Conservation (phyloP, 2,797 vertebrate species). For the Acanthurus leucopareius region DNA sequence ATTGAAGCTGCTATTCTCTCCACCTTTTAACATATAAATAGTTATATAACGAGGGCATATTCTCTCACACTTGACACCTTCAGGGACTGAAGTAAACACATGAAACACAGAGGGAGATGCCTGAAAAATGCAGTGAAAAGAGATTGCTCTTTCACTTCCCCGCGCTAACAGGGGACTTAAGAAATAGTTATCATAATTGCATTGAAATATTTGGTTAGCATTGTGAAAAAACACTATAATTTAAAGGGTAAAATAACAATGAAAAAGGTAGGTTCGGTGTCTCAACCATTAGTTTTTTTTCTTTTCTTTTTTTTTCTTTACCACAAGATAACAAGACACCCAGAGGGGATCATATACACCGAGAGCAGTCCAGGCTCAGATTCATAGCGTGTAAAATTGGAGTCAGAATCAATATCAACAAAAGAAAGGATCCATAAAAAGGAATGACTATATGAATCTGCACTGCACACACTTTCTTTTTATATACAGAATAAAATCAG, state of each 20-base stretch:
- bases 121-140: slow-evolving; percentile 19
- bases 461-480: neutral
- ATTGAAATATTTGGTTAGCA: slow-evolving; percentile 23
- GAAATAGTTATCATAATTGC: slow-evolving; percentile 30
- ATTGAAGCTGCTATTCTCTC: neutral
- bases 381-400: slow-evolving; percentile 64
- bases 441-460: slow-evolving; percentile 34
- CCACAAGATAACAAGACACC: slow-evolving; percentile 62
- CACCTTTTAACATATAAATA: slow-evolving; percentile 12
- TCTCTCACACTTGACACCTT: slow-evolving; percentile 8
- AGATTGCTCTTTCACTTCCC: slow-evolving; percentile 40
- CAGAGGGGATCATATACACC: slow-evolving; percentile 54
- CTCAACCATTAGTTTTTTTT: neutral
- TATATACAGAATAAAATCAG: slow-evolving; percentile 18
- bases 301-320: slow-evolving; percentile 2
- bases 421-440: slow-evolving; percentile 53
- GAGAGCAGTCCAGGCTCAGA: slow-evolving; percentile 49
- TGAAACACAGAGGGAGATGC: slow-evolving; percentile 3
- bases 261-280: neutral
- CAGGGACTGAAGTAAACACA: slow-evolving; percentile 23
- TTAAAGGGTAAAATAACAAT: slow-evolving; percentile 16
- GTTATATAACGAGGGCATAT: slow-evolving; percentile 1
- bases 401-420: slow-evolving; percentile 72
- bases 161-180: slow-evolving; percentile 37
- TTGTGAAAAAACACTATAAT: slow-evolving; percentile 17